These are phyloP conservation scores for Trichopria drosophilae DNA, from an alignment of 2,888 invertebrate species.

Conservation along the genomic window DNA sequence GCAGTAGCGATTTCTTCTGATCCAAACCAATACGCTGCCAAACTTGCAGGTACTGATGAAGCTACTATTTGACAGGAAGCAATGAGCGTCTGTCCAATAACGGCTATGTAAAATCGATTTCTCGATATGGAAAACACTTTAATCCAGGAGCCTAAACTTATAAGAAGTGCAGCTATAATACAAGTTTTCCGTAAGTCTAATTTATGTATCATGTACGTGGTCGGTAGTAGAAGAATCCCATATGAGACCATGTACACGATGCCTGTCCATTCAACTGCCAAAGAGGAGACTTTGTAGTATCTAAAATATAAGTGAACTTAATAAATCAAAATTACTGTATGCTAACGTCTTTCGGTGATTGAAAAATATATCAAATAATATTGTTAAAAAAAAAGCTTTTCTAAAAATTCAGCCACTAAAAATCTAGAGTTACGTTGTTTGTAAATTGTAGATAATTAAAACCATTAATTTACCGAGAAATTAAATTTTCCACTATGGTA, in stretches of 20 bases:
- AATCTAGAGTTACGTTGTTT: no score
- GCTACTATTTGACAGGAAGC: slow-evolving; percentile 30
- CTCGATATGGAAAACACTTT: slow-evolving; percentile 30
- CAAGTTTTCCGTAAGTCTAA: slow-evolving; percentile 29
- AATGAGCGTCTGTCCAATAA: slow-evolving; percentile 32
- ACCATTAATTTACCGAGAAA: no score
- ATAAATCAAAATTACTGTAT: no score
- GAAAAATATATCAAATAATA: no score
- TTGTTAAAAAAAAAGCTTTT: no score
- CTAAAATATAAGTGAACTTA: no score
- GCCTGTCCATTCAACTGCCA: slow-evolving; percentile 31
- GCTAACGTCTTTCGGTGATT: no score
- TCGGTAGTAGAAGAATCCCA: slow-evolving; percentile 27
- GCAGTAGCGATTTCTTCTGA: slow-evolving; percentile 33
- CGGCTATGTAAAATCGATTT: slow-evolving; percentile 20
- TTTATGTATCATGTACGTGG: slow-evolving; percentile 29
- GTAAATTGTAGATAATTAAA: no score
- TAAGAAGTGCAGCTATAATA: slow-evolving; percentile 29
- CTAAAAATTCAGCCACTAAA: no score
- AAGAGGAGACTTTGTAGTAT: slow-evolving; percentile 28
- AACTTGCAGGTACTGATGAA: slow-evolving; percentile 31
- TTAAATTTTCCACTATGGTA: no score
- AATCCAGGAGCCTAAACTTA: slow-evolving; percentile 32
- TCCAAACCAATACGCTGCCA: slow-evolving; percentile 37
- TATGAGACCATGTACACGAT: slow-evolving; percentile 27